phyloP scores from a whole-genome alignment of 1,140 invertebrate genomes.

The Scaptomyza hsui region DNA sequence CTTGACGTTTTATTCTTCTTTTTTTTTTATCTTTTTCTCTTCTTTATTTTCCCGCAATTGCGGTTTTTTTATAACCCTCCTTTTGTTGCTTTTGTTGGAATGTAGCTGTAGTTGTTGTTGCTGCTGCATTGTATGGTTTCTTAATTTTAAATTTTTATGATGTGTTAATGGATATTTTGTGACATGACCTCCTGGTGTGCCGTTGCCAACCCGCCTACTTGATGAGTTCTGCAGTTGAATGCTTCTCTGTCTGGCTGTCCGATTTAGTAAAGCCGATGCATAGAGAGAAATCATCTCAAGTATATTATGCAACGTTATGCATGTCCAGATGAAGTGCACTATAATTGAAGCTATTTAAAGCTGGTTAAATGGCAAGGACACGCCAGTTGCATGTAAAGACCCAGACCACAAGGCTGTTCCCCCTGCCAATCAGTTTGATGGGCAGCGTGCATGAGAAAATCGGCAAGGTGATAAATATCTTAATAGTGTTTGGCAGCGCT shows the following conservation, averaged over 20 bases:
- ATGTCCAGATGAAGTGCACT: conserved; percentile 33
- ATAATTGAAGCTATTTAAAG: conserved; percentile 80
- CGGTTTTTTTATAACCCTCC: conserved; percentile 66
- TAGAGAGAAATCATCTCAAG: conserved; percentile 21
- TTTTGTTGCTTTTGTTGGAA: conserved; percentile 2
- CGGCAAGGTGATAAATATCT: conserved; percentile 29
- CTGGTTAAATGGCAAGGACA: conserved; percentile 72
- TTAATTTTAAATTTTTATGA: conserved; percentile 83
- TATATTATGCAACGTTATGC: conserved; percentile 67
- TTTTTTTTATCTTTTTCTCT: conserved; percentile 40
- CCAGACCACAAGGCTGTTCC: conserved; percentile 45
- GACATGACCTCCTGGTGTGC: conserved; percentile 79
- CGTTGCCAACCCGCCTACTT: conserved; percentile 47
- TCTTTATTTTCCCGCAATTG: conserved; percentile 55
- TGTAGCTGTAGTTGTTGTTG: conserved; percentile 1
- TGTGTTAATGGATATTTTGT: conserved; percentile 82
- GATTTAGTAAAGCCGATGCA: conserved; percentile 38
- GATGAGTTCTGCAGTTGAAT: conserved; percentile 51
- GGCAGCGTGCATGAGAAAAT: conserved; percentile 16
- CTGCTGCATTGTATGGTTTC: conserved; percentile 70
- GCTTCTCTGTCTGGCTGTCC: conserved; percentile 32
- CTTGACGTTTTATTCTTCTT: conserved; percentile 63
- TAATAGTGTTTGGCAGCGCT: conserved; percentile 35
- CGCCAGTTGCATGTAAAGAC: conserved; percentile 44
- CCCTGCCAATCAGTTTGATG: conserved; percentile 56